These are phyloP conservation scores for Muscicapa adusta DNA, from an alignment of 2,113 vertebrate genomes.

Conservation along the genomic window DNA sequence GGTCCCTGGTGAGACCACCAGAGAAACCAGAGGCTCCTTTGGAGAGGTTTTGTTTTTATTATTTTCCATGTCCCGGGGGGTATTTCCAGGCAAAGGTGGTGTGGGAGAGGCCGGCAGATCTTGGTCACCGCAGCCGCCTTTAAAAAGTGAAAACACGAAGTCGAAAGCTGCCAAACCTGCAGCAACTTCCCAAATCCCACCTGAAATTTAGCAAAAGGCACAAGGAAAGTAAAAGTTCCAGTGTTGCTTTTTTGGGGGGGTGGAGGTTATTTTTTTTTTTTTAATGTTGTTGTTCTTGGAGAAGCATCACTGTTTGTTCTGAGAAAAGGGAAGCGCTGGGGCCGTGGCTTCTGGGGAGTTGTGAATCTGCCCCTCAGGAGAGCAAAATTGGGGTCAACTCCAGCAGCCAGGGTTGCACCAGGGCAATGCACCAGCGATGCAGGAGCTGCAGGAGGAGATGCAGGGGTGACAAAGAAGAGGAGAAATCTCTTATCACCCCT, in stretches of 20 bases:
- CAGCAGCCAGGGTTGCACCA: not conserved
- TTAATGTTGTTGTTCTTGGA: not conserved
- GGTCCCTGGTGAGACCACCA: not conserved
- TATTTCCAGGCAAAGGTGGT: conserved; percentile 52
- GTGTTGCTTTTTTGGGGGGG: not conserved
- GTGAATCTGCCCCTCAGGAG: not conserved
- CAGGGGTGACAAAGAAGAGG: not conserved
- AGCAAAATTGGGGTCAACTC: not conserved
- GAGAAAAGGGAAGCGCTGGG: conserved; percentile 68
- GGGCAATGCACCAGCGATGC: not conserved
- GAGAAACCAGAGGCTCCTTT: not conserved
- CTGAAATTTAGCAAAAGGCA: conserved; percentile 11
- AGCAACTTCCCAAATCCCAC: conserved; percentile 74
- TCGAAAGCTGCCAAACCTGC: conserved; percentile 7
- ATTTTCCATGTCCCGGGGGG: not conserved
- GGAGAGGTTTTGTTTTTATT: not conserved
- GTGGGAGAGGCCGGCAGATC: not conserved
- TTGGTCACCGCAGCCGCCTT: conserved; percentile 61
- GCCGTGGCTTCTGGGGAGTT: not conserved
- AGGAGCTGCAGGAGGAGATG: conserved; percentile 19
- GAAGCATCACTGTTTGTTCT: not conserved
- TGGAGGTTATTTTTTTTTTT: not conserved
- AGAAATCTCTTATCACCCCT: not conserved
- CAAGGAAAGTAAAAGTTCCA: conserved; percentile 44
- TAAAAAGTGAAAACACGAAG: conserved; percentile 77